These are phyloP conservation scores for Drosophila persimilis DNA, from an alignment of 1,140 invertebrate species.

Conservation along the genomic window DNA sequence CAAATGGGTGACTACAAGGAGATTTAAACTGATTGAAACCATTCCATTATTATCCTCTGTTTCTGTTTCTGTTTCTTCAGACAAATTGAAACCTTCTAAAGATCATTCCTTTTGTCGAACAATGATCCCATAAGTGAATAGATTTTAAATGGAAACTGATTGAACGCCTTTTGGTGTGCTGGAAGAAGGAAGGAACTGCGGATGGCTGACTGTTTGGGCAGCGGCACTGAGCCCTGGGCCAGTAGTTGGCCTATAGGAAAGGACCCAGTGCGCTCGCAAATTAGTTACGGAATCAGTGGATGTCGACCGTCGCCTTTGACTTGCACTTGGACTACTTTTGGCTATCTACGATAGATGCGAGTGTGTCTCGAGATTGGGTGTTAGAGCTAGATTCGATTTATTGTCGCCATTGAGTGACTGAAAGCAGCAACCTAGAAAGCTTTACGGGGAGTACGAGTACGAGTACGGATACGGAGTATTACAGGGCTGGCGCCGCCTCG, in stretches of 20 bases:
- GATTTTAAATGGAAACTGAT: too few relatives aligned
- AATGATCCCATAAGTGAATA: too few relatives aligned
- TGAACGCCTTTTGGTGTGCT: too few relatives aligned
- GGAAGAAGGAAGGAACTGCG: not conserved
- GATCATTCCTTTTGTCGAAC: too few relatives aligned
- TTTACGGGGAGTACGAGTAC: conserved; percentile 46
- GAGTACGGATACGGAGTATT: conserved; percentile 40
- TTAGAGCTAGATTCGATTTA: conserved; percentile 63
- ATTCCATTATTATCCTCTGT: too few relatives aligned
- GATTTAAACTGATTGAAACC: too few relatives aligned
- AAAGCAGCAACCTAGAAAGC: conserved; percentile 72
- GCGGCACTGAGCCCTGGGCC: conserved; percentile 7
- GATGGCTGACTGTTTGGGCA: conserved; percentile 23
- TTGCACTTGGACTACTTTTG: conserved; percentile 46
- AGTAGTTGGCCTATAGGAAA: conserved; percentile 24
- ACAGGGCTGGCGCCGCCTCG: conserved; percentile 53
- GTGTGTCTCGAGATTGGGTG: conserved; percentile 67
- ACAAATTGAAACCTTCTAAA: too few relatives aligned
- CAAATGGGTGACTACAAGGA: too few relatives aligned
- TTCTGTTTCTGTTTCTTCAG: too few relatives aligned
- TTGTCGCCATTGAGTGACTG: conserved; percentile 72
- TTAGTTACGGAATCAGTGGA: conserved; percentile 35
- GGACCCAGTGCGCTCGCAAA: conserved; percentile 41
- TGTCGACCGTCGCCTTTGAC: conserved; percentile 6
- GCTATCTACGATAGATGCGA: conserved; percentile 74